Base-by-base conservation (phyloP, 2,113 vertebrate species). In the Takifugu bimaculatus region DNA sequence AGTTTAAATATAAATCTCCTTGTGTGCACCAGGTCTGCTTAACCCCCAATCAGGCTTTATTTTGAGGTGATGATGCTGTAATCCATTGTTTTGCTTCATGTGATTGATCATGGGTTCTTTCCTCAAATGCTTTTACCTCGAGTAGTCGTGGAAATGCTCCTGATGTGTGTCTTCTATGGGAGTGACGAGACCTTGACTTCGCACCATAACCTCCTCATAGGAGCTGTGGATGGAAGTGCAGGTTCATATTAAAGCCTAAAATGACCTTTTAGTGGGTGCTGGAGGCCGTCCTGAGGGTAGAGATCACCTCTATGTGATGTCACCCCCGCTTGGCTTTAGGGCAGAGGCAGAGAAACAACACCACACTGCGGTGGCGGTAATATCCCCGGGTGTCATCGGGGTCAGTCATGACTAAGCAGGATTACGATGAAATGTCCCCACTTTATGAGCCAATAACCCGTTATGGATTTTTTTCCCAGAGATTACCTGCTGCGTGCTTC, bases 381-480 rank as follows among this genome's bases (percentile, higher is more conserved):
- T 20, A 20, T 20, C 20, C 20, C 20, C 20, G 20, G 20, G 20
- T 20, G 20, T 20, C 20, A 20, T 20, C 20, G 20, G 29, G 25
- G 54, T 32, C 67, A 53, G 60, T n/a, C 63, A 70, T 65, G 54
- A 60, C 43, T 7, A 13, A 57, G 61, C 73, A 57, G 51, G 14
- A 66, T 47, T 39, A 55, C n/a, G 15, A 20, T 48, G 80, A 66
- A 55, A 35, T 50, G 61, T 65, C 25, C 26, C 15, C 44, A 42
- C 44, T 83, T 84, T 75, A 86, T 66, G 78, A 71, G 49, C 64
- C 77, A 74, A 80, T 83, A 78, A 77, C 48, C 61, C 66, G 65
- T 68, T 69, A 77, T 74, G 53, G 57, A 12, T 72, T 63, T 51
- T 70, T 49, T 62, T 57, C 13, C 20, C 47, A 42, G 63, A 71